Conservation (phyloP, 2,888 invertebrate genomes). For the Polyommatus iphigenia region DNA sequence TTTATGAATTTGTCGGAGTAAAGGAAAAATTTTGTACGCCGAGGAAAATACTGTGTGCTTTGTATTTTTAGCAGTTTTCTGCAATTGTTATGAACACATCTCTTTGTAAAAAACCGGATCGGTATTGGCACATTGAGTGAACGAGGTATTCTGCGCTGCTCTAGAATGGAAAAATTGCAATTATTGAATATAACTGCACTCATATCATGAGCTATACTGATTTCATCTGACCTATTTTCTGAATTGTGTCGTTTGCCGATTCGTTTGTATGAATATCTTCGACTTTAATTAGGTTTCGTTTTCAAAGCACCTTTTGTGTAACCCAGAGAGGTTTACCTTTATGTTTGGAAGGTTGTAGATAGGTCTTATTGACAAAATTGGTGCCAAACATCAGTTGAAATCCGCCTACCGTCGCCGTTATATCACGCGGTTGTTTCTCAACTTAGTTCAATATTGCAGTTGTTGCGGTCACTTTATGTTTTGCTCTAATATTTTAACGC, state of each 20-base stretch:
- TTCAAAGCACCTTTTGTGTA: not conserved
- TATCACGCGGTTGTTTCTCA: not conserved
- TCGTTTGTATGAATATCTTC: not conserved
- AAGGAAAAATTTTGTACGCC: not conserved
- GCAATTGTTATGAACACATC: conserved; percentile 13
- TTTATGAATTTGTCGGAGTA: not conserved
- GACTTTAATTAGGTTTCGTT: not conserved
- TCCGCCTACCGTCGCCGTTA: not conserved
- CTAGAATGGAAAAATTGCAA: conserved; percentile 12
- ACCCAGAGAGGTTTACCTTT: not conserved
- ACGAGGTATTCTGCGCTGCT: not conserved
- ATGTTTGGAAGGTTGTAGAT: not conserved
- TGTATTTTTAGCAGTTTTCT: not conserved
- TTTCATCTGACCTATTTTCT: conserved; percentile 26
- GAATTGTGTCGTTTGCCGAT: conserved; percentile 24
- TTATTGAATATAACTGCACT: conserved; percentile 18
- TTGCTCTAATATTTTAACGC: not conserved
- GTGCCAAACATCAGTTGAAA: not conserved
- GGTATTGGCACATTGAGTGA: conserved; percentile 11
- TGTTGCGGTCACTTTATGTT: not conserved
- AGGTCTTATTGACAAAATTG: not conserved
- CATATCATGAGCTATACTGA: not conserved
- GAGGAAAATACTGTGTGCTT: not conserved
- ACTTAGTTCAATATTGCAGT: not conserved
- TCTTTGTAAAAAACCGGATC: conserved; percentile 2